Evolutionary conservation across 2,113 vertebrate genomes (phyloP), one percentile per base, ranked within the genome.

Genomic region (Hyperopisus bebe): DNA sequence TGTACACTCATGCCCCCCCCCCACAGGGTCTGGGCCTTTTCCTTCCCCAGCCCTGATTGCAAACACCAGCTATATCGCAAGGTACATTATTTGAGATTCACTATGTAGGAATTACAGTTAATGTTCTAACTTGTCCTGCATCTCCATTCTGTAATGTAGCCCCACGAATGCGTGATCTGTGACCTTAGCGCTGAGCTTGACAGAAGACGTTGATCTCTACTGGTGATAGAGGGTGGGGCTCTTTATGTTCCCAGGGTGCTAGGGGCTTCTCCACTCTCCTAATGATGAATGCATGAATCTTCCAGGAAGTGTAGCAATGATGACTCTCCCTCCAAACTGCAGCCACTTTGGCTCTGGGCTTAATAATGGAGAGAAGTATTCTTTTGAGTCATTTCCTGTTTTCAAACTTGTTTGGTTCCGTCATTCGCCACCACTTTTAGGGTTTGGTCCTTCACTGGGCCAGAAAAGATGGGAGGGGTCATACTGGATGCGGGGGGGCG

Each of bases 381-480:
- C 44, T 50, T 86, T 50, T 50, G 83, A 86, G 83, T 86, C 83
- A 86, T n/a, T 86, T 86, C 47, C 83, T 86, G 44, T 86, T 80
- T 86, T 48, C 24, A 48, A 48, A 50, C 11, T 47, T 15, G 3
- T 47, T 47, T 44, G 24, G 82, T n/a, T 44, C 10, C 10, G n/a
- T 31, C n/a, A 27, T 4, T 70, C 62, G 1, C 10, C 62, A 13
- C 62, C 62, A 70, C 27, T 13, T 31, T 31, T 70, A 70, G 10
- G 9, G 27, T 10, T 31, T 70, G 62, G 62, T 66, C 62, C n/a
- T 66, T 27, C 9, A 31, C 1, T 27, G 62, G 58, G 27, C n/a
- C 10, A 70, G 27, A 27, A 31, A 27, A 9, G 62, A 70, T 15
- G 10, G 62, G n/a, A 42, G 74, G 74, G 74, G 35, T 42, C 74